Conservation (phyloP, 2,113 vertebrate species). For the Trichomycterus rosablanca region DNA sequence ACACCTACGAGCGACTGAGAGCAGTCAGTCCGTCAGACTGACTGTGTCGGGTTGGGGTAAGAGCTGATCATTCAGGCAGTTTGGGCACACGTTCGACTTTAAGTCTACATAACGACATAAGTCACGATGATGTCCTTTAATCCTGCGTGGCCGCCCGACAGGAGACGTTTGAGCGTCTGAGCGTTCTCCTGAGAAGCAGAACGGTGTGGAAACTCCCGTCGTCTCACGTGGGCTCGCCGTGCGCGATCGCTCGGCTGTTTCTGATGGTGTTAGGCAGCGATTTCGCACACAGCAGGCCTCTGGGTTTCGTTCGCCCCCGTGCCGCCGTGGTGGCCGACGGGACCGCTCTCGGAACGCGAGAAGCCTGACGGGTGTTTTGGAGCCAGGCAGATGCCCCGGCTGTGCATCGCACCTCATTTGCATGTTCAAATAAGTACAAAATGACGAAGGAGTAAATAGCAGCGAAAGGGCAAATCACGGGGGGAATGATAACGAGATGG, state of each 20-base stretch:
- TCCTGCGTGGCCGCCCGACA: too few relatives aligned
- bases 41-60: too few relatives aligned
- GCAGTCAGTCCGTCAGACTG: too few relatives aligned
- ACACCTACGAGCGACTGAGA: too few relatives aligned
- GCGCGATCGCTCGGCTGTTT: conserved; percentile 45
- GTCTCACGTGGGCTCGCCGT: conserved; percentile 30
- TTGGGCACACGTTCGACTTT: too few relatives aligned
- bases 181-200: too few relatives aligned
- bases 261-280: conserved; percentile 47
- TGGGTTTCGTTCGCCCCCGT: conserved; percentile 33
- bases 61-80: too few relatives aligned
- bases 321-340: conserved; percentile 35
- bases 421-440: conserved; percentile 50
- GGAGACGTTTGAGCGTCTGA: too few relatives aligned
- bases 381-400: conserved; percentile 30
- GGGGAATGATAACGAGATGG: conserved; percentile 43
- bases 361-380: conserved; percentile 34
- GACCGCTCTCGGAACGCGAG: conserved; percentile 15
- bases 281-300: conserved; percentile 48
- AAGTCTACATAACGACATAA: too few relatives aligned
- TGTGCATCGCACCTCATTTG: conserved; percentile 43
- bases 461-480: conserved; percentile 38
- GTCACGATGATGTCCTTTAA: too few relatives aligned
- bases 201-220: conserved; percentile 36
- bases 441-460: conserved; percentile 40